These are phyloP conservation scores for Pseudolaguvia tuberculata DNA, from an alignment of 2,113 vertebrate genomes.

Conservation along the genomic window DNA sequence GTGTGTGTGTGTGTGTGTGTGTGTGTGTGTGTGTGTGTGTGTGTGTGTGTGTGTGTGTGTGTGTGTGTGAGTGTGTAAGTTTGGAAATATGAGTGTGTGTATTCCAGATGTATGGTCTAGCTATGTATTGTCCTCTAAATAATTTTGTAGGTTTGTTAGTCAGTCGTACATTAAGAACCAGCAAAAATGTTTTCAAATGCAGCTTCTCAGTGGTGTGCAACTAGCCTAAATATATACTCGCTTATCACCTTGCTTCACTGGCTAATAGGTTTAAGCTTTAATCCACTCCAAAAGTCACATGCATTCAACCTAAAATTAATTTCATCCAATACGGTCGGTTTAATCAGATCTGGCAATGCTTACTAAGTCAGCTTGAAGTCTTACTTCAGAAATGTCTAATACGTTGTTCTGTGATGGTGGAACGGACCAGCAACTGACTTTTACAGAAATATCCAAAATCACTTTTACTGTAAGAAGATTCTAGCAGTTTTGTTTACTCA, in stretches of 20 bases:
- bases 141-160: no score
- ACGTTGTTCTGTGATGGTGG: neutral
- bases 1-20: no score
- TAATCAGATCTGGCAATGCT: neutral
- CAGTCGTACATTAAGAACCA: no score
- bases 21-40: no score
- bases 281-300: neutral
- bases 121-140: no score
- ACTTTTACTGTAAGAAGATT: neutral
- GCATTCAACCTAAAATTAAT: constrained; percentile 1
- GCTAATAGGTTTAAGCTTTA: neutral
- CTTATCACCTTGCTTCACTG: neutral
- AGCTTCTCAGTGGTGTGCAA: neutral
- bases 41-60: no score
- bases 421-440: neutral
- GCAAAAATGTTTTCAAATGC: neutral
- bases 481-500: neutral
- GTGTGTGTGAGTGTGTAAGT: no score
- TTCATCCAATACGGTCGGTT: neutral
- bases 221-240: neutral
- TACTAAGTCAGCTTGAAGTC: neutral
- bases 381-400: neutral
- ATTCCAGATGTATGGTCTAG: no score
- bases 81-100: no score
- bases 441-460: neutral